These are phyloP conservation scores for Polymixis lichenea DNA, from an alignment of 2,888 invertebrate species.

Conservation along the genomic window DNA sequence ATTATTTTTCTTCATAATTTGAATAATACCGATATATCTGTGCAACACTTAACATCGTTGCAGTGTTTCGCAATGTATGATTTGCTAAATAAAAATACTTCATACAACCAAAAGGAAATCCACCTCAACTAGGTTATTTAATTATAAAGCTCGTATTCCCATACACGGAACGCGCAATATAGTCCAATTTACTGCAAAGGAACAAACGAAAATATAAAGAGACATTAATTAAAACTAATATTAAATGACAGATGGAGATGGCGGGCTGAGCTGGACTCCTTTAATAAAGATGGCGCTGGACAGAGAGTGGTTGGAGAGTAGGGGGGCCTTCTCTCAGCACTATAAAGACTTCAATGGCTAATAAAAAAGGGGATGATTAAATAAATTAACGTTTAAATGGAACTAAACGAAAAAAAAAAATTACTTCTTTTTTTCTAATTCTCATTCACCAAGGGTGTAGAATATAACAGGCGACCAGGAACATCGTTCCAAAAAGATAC, in stretches of 20 bases:
- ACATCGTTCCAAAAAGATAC: neutral
- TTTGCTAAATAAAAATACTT: constrained; percentile 76
- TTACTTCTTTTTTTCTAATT: neutral
- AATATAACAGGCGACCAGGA: neutral
- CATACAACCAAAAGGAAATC: constrained; percentile 86
- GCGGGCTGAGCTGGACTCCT: too few species aligned
- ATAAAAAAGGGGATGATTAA: too few species aligned
- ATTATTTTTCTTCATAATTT: constrained; percentile 8
- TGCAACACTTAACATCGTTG: constrained; percentile 38
- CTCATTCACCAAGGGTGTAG: neutral
- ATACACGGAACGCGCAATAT: constrained; percentile 41
- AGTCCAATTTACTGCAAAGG: neutral
- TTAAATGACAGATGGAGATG: too few species aligned
- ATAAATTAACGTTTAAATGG: neutral
- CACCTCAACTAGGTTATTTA: constrained; percentile 79
- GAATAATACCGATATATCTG: constrained; percentile 35
- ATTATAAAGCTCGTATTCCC: constrained; percentile 47
- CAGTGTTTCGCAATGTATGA: constrained; percentile 47
- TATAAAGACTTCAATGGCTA: too few species aligned
- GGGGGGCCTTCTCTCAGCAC: too few species aligned
- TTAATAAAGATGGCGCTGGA: too few species aligned
- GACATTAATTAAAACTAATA: neutral
- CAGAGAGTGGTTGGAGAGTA: too few species aligned
- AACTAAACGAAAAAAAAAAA: neutral
- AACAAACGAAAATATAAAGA: neutral